Evolutionary conservation across 1,140 invertebrate genomes (phyloP).

Genomic region (Micrasema minimum): DNA sequence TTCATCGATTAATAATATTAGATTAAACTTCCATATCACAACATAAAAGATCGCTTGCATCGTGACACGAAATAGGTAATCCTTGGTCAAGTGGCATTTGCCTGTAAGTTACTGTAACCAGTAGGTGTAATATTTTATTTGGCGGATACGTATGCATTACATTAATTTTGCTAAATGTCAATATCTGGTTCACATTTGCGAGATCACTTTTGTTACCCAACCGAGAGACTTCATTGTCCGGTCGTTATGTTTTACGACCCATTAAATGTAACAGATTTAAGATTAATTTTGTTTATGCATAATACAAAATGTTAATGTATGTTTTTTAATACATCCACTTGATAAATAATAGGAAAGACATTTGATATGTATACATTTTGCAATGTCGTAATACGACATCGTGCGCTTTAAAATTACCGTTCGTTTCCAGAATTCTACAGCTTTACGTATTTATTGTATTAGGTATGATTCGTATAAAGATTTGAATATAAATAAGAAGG

Average conservation of each 20-base stretch:
- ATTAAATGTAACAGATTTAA: slow-evolving; percentile 18
- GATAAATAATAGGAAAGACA: too few species aligned
- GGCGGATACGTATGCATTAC: slow-evolving; percentile 23
- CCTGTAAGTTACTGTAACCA: slow-evolving; percentile 19
- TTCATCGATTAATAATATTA: neutral
- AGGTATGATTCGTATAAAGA: too few species aligned
- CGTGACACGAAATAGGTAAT: slow-evolving; percentile 37
- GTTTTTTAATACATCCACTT: too few species aligned
- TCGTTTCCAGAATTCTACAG: too few species aligned
- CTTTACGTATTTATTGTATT: too few species aligned
- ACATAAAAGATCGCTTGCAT: too few species aligned
- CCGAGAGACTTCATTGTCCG: neutral
- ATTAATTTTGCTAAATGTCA: slow-evolving; percentile 43
- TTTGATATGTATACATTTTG: too few species aligned
- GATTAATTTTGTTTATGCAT: slow-evolving; percentile 19
- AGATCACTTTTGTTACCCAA: slow-evolving; percentile 31
- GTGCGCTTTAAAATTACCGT: too few species aligned
- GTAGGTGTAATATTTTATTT: slow-evolving; percentile 24
- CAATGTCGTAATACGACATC: too few species aligned
- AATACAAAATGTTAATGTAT: too few species aligned
- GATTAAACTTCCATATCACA: too few species aligned
- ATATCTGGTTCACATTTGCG: slow-evolving; percentile 52
- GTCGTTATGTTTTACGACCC: slow-evolving; percentile 26
- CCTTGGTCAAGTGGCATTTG: slow-evolving; percentile 52
- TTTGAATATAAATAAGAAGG: too few species aligned